phyloP scores from a whole-genome alignment of 2,888 invertebrate genomes.

The Ptychoptera contaminata region DNA sequence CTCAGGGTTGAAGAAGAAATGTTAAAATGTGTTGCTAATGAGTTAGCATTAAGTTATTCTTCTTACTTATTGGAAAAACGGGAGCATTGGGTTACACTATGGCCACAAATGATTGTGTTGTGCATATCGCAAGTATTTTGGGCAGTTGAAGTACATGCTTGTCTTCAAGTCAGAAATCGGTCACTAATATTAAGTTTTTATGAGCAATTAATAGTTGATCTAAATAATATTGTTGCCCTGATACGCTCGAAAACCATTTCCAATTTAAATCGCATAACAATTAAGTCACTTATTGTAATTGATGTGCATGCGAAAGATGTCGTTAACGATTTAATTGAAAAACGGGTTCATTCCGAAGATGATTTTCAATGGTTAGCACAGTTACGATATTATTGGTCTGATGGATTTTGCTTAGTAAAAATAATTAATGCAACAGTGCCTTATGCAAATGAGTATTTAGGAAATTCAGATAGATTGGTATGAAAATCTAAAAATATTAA shows the following conservation, averaged over 20 bases:
- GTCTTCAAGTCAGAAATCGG: conserved; percentile 30
- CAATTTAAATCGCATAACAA: conserved; percentile 43
- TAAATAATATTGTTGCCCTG: conserved; percentile 37
- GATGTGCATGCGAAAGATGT: conserved; percentile 59
- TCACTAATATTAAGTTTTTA: conserved; percentile 33
- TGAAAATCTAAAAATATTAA: conserved; percentile 13
- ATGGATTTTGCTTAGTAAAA: conserved; percentile 36
- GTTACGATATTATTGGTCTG: conserved; percentile 52
- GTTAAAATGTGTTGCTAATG: conserved; percentile 35
- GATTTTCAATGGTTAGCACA: conserved; percentile 60
- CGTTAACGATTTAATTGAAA: conserved; percentile 36
- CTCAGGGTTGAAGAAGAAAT: conserved; percentile 44
- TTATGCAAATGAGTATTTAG: conserved; percentile 60
- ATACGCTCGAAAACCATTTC: conserved; percentile 40
- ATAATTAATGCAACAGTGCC: conserved; percentile 50
- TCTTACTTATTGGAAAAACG: conserved; percentile 28
- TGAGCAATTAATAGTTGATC: conserved; percentile 31
- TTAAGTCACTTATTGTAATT: conserved; percentile 51
- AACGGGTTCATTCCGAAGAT: conserved; percentile 35
- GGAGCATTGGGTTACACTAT: conserved; percentile 39
- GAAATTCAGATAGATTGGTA: conserved; percentile 47
- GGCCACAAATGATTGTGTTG: conserved; percentile 48
- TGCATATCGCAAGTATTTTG: conserved; percentile 46
- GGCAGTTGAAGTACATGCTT: conserved; percentile 44
- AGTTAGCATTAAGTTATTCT: conserved; percentile 29